A percentile compares a stretch with the other conserved stretches of the same genome.
phyloP scores from a whole-genome alignment of 2,113 vertebrate genomes.

The Hippocampus abdominalis region DNA sequence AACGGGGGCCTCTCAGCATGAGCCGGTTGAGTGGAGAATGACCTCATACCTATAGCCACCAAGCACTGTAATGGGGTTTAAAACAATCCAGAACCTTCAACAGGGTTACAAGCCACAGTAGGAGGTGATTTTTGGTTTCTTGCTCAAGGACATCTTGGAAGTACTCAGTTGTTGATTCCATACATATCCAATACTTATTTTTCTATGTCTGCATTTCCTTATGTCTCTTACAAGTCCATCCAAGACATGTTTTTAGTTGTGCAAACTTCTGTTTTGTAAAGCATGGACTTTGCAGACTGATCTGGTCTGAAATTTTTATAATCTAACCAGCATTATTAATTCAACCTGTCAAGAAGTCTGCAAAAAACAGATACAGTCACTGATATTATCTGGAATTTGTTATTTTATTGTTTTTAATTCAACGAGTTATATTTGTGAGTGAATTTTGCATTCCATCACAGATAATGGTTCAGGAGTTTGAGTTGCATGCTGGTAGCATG shows the following conservation, averaged over 20 bases:
- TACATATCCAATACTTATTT: too few species aligned
- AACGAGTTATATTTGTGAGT: neutral
- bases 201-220: too few species aligned
- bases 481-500: too few species aligned
- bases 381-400: neutral
- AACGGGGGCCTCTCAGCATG: constrained; percentile 64
- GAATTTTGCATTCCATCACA: neutral
- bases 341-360: neutral
- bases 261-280: too few species aligned
- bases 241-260: too few species aligned
- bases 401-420: neutral
- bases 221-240: too few species aligned
- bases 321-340: too few species aligned
- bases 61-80: neutral
- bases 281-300: too few species aligned
- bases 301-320: too few species aligned
- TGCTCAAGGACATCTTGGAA: neutral
- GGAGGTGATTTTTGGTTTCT: neutral
- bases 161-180: too few species aligned
- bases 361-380: neutral
- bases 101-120: neutral
- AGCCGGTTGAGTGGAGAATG: constrained; percentile 73
- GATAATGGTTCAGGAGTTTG: too few species aligned
- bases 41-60: constrained; percentile 65
- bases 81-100: neutral